A percentile compares a stretch with the other conserved stretches of the same genome.
phyloP scores from a whole-genome alignment of 2,888 invertebrate genomes.

The Urechis unicinctus region DNA sequence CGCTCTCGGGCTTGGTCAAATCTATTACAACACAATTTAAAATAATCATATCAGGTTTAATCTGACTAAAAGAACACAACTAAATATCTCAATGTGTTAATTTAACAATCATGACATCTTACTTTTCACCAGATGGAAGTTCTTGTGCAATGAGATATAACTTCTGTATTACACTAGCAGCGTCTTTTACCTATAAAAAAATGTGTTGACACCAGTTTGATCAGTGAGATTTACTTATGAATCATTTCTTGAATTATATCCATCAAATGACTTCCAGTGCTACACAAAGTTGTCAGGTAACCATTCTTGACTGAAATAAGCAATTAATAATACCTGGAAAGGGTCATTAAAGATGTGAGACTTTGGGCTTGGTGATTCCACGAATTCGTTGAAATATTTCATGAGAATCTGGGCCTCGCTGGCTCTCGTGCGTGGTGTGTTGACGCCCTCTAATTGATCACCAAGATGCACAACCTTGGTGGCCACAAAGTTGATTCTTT shows the following conservation, averaged over 20 bases:
- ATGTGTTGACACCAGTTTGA: no score
- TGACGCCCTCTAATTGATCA: slow-evolving; percentile 93
- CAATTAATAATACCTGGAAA: slow-evolving; percentile 15
- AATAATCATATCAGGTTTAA: not conserved
- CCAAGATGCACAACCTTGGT: slow-evolving; percentile 97
- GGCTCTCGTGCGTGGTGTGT: slow-evolving; percentile 86
- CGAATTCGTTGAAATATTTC: slow-evolving; percentile 85
- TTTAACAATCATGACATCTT: not conserved
- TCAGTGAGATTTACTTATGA: no score
- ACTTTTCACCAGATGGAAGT: slow-evolving; percentile 61
- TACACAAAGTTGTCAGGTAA: no score
- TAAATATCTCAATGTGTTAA: not conserved
- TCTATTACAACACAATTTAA: slow-evolving; percentile 24
- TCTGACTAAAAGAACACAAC: not conserved
- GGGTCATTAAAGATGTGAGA: slow-evolving; percentile 80
- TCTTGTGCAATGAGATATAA: slow-evolving; percentile 92
- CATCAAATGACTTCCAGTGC: no score
- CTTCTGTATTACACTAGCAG: slow-evolving; percentile 96
- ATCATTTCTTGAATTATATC: not conserved
- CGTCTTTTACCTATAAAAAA: slow-evolving; percentile 71
- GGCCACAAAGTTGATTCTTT: slow-evolving; percentile 92
- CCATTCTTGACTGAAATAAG: no score
- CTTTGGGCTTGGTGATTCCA: slow-evolving; percentile 75
- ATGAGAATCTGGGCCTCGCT: slow-evolving; percentile 91
- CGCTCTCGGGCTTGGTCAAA: slow-evolving; percentile 36